Conservation (phyloP, 2,797 vertebrate species). For the Sebastiscus tertius region DNA sequence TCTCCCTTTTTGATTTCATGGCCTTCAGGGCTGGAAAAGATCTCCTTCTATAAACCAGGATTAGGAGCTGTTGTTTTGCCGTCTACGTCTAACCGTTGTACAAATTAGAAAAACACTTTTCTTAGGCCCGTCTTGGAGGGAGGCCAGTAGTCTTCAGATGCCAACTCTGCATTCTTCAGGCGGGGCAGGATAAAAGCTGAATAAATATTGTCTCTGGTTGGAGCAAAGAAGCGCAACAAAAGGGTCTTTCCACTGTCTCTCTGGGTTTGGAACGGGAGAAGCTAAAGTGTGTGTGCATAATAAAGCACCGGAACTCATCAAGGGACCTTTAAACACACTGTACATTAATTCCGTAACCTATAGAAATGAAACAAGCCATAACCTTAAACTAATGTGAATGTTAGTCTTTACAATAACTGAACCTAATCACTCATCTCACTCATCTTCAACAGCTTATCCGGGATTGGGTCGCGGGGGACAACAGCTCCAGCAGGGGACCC, state of each 20-base stretch:
- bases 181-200: conserved; percentile 56
- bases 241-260: conserved; percentile 27
- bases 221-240: neutral
- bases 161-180: conserved; percentile 45
- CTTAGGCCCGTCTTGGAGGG: conserved; percentile 49
- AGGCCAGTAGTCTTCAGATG: conserved; percentile 54
- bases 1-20: conserved; percentile 57
- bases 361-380: neutral
- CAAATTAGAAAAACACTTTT: conserved; percentile 66
- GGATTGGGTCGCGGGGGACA: no score
- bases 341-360: neutral
- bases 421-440: neutral
- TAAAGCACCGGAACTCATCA: neutral
- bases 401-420: neutral
- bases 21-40: conserved; percentile 48
- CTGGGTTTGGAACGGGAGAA: conserved; percentile 8
- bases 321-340: neutral
- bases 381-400: neutral
- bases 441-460: no score
- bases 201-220: conserved; percentile 60
- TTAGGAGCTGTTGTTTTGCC: conserved; percentile 48
- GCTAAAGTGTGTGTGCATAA: neutral
- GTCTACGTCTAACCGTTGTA: conserved; percentile 36
- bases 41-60: conserved; percentile 34
- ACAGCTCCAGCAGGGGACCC: no score